Evolutionary conservation across 2,113 vertebrate species (phyloP).

Genomic region (Gallinago undulata): DNA sequence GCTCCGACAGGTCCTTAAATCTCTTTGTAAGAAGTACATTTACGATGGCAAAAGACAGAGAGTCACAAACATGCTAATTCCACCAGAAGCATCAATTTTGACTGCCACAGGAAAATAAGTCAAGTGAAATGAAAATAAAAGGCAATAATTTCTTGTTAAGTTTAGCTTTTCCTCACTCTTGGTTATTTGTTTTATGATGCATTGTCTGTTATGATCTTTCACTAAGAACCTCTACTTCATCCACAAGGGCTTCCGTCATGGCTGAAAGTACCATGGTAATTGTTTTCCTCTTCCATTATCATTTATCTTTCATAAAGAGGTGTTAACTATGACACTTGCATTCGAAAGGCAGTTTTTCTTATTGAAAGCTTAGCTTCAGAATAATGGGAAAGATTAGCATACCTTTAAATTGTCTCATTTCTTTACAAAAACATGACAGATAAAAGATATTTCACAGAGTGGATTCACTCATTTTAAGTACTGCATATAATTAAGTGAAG

Average conservation of each 20-base stretch:
- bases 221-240: slow-evolving; percentile 56
- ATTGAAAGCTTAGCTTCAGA: slow-evolving; percentile 29
- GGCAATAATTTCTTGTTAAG: slow-evolving; percentile 1
- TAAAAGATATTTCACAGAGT: slow-evolving; percentile 55
- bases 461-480: not conserved
- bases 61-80: slow-evolving; percentile 15
- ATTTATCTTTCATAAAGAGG: slow-evolving; percentile 74
- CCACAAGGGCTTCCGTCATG: slow-evolving; percentile 29
- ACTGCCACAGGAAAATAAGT: not conserved
- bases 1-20: not conserved
- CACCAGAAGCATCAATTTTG: not conserved
- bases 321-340: slow-evolving; percentile 58
- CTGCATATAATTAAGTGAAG: slow-evolving; percentile 66
- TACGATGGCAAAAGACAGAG: not conserved
- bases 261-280: slow-evolving; percentile 64
- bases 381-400: slow-evolving; percentile 67
- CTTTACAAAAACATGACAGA: slow-evolving; percentile 57
- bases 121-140: slow-evolving; percentile 30
- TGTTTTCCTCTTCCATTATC: slow-evolving; percentile 65
- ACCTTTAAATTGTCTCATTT: slow-evolving; percentile 64
- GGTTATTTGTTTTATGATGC: slow-evolving; percentile 56
- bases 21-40: not conserved
- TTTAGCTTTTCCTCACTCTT: slow-evolving; percentile 25
- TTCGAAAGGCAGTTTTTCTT: slow-evolving; percentile 69
- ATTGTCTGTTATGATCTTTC: slow-evolving; percentile 57